A percentile compares a stretch with the other conserved stretches of the same genome.
Conservation (phyloP, 2,888 invertebrate species). For the Gymnoscelis rufifasciata region DNA sequence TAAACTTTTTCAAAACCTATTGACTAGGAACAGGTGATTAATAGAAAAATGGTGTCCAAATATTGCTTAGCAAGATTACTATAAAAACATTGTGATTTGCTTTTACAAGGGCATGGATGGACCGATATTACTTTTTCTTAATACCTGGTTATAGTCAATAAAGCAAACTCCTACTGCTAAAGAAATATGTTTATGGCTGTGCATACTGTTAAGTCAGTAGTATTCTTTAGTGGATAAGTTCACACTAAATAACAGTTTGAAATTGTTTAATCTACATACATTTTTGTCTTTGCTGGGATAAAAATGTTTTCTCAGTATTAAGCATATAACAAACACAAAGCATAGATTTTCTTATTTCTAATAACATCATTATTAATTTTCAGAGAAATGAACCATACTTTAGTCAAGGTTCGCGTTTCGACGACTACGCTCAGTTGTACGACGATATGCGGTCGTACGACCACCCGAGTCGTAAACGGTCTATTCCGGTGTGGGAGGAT, state of each 20-base stretch:
- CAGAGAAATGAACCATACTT: conserved; percentile 24
- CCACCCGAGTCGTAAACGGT: conserved; percentile 41
- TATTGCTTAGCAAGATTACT: not conserved
- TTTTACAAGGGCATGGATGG: not conserved
- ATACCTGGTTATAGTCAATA: too few relatives aligned
- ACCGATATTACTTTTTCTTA: too few relatives aligned
- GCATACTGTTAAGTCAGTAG: not conserved
- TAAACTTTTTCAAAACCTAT: conserved; percentile 1
- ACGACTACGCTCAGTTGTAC: conserved; percentile 39
- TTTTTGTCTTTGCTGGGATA: too few relatives aligned
- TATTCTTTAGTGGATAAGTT: not conserved
- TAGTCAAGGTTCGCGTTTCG: conserved; percentile 27
- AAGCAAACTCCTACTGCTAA: too few relatives aligned
- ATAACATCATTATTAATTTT: conserved; percentile 22
- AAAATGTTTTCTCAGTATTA: too few relatives aligned
- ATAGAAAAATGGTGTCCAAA: not conserved
- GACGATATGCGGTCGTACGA: conserved; percentile 30
- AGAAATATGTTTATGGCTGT: not conserved
- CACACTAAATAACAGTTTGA: not conserved
- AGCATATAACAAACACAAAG: too few relatives aligned
- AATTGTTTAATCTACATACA: not conserved
- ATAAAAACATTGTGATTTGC: not conserved
- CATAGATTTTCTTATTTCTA: not conserved
- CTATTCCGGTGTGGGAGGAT: conserved; percentile 36
- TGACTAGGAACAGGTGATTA: not conserved